Evolutionary conservation across 1,140 invertebrate species (phyloP).

Genomic region (Chymomyza costata): DNA sequence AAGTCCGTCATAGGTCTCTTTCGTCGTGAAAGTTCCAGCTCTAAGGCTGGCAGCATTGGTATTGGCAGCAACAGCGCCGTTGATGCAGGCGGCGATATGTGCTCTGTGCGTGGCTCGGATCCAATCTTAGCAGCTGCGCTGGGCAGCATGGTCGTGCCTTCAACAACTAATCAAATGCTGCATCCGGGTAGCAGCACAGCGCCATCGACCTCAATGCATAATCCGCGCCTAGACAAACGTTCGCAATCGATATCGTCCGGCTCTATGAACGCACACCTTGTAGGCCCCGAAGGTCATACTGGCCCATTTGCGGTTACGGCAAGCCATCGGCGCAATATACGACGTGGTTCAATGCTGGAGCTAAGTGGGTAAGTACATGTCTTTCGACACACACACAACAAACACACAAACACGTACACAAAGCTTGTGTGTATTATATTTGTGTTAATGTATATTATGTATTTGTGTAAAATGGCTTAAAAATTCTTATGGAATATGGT

Average conservation of each 20-base stretch:
- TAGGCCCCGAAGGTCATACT: slow-evolving; percentile 56
- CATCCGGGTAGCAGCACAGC: slow-evolving; percentile 18
- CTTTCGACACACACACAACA: slow-evolving; percentile 11
- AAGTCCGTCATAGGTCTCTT: slow-evolving; percentile 85
- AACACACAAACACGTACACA: slow-evolving; percentile 15
- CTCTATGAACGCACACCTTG: slow-evolving; percentile 36
- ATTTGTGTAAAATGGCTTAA: not conserved
- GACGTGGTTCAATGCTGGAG: slow-evolving; percentile 82
- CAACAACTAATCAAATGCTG: slow-evolving; percentile 19
- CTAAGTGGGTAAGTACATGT: slow-evolving; percentile 80
- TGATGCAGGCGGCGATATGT: slow-evolving; percentile 44
- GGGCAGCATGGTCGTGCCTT: slow-evolving; percentile 7
- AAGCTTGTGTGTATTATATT: slow-evolving; percentile 16
- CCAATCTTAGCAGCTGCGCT: slow-evolving; percentile 46
- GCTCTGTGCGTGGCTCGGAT: slow-evolving; percentile 44
- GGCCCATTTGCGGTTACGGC: slow-evolving; percentile 74
- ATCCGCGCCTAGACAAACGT: slow-evolving; percentile 61
- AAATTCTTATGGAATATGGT: too few species aligned
- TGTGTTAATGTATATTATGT: slow-evolving; percentile 18
- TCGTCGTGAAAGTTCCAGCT: slow-evolving; percentile 81
- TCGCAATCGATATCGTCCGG: slow-evolving; percentile 71
- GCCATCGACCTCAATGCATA: slow-evolving; percentile 49
- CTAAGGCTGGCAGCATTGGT: slow-evolving; percentile 75
- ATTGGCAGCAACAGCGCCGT: slow-evolving; percentile 55
- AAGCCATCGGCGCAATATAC: slow-evolving; percentile 79